These are phyloP conservation scores for Bubo bubo DNA, from an alignment of 2,113 vertebrate genomes.

Conservation along the genomic window DNA sequence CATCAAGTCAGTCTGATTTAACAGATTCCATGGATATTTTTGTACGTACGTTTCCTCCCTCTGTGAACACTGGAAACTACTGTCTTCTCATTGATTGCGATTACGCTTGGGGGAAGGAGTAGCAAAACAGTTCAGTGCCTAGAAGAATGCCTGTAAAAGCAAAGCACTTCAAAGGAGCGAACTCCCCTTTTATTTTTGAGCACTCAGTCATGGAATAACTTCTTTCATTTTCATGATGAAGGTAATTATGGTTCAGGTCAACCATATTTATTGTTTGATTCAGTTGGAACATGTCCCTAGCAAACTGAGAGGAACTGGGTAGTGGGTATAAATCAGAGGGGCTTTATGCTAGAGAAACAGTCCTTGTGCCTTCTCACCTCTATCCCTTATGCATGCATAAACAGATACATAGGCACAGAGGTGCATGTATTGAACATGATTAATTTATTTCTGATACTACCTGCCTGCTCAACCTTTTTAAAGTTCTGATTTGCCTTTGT, in stretches of 20 bases:
- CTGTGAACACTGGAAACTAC: constrained; percentile 14
- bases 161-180: neutral
- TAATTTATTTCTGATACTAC: neutral
- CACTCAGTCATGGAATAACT: neutral
- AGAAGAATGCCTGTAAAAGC: constrained; percentile 17
- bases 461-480: neutral
- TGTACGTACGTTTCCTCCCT: neutral
- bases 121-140: neutral
- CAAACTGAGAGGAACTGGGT: neutral
- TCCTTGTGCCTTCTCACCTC: neutral
- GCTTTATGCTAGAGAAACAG: neutral
- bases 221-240: constrained; percentile 5
- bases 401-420: neutral
- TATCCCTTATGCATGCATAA: too few species aligned
- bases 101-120: constrained; percentile 10
- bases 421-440: neutral
- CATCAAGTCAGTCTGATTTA: constrained; percentile 16
- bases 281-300: neutral
- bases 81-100: neutral
- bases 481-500: neutral
- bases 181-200: constrained; percentile 14
- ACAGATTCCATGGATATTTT: constrained; percentile 69
- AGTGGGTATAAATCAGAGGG: neutral
- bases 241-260: neutral
- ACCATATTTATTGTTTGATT: neutral